phyloP scores from a whole-genome alignment of 2,888 invertebrate species.

The Disparrhopalites patrizii region DNA sequence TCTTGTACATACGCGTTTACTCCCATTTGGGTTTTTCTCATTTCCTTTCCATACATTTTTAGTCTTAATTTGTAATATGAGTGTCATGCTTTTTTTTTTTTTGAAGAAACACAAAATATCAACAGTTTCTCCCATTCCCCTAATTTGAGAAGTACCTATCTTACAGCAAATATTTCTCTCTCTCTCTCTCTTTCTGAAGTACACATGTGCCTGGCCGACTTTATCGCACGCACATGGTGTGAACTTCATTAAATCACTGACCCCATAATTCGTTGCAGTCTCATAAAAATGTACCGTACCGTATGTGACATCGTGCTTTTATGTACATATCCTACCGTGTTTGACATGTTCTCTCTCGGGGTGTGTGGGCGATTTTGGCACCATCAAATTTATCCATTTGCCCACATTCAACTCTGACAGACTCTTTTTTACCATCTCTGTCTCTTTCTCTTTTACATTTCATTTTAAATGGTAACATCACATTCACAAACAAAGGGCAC shows the following conservation, averaged over 20 bases:
- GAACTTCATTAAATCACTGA: conserved; percentile 24
- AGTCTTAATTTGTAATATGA: too few species aligned
- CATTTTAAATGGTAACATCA: background rate
- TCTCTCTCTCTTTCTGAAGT: too few species aligned
- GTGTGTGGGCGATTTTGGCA: conserved; percentile 20
- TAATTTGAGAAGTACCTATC: background rate
- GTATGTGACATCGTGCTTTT: conserved; percentile 13
- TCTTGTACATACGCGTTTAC: too few species aligned
- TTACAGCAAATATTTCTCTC: background rate
- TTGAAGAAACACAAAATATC: background rate
- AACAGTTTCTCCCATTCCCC: background rate
- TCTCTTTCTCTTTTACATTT: too few species aligned
- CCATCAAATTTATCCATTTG: conserved; percentile 15
- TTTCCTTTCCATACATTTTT: too few species aligned
- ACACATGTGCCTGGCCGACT: too few species aligned
- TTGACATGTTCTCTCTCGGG: too few species aligned
- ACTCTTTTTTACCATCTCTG: too few species aligned
- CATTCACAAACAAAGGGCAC: background rate
- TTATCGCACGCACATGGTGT: conserved; percentile 12
- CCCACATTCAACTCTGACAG: too few species aligned
- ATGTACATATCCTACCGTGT: conserved; percentile 3
- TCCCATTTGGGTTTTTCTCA: too few species aligned
- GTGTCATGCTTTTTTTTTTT: too few species aligned
- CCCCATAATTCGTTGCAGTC: conserved; percentile 24
- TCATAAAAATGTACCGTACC: conserved; percentile 25